These are phyloP conservation scores for Condylostylus longicornis DNA, from an alignment of 1,140 invertebrate species.

Conservation along the genomic window DNA sequence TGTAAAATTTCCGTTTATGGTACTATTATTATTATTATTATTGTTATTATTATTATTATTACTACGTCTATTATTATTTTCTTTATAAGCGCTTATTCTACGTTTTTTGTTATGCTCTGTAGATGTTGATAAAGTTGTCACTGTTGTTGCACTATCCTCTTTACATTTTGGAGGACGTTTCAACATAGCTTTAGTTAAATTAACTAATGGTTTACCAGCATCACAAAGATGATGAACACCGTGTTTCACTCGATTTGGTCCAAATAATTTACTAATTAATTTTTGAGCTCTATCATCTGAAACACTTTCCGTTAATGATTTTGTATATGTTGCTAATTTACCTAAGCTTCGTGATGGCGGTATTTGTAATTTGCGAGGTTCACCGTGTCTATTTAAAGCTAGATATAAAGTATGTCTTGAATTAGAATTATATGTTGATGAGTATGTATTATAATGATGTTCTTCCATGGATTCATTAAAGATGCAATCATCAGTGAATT, in stretches of 20 bases:
- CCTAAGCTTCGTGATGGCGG: slow-evolving; percentile 48
- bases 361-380: slow-evolving; percentile 51
- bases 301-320: slow-evolving; percentile 48
- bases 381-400: slow-evolving; percentile 54
- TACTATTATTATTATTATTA: no score
- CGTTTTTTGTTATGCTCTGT: no score
- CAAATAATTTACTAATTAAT: slow-evolving; percentile 30
- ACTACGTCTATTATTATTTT: no score
- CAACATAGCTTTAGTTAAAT: slow-evolving; percentile 23
- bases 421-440: slow-evolving; percentile 56
- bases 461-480: slow-evolving; percentile 73
- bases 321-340: slow-evolving; percentile 51
- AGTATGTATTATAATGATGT: slow-evolving; percentile 74
- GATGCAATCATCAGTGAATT: slow-evolving; percentile 65
- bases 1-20: no score
- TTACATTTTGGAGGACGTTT: no score
- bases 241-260: slow-evolving; percentile 30
- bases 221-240: slow-evolving; percentile 33
- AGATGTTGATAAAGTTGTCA: no score
- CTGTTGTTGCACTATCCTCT: no score
- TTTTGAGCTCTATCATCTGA: slow-evolving; percentile 38
- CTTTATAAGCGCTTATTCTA: no score
- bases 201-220: slow-evolving; percentile 29
- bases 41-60: no score
- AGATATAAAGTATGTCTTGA: slow-evolving; percentile 54